These are phyloP conservation scores for Sylvilagus floridanus DNA, from an alignment of 2,797 vertebrate genomes.

Conservation along the genomic window DNA sequence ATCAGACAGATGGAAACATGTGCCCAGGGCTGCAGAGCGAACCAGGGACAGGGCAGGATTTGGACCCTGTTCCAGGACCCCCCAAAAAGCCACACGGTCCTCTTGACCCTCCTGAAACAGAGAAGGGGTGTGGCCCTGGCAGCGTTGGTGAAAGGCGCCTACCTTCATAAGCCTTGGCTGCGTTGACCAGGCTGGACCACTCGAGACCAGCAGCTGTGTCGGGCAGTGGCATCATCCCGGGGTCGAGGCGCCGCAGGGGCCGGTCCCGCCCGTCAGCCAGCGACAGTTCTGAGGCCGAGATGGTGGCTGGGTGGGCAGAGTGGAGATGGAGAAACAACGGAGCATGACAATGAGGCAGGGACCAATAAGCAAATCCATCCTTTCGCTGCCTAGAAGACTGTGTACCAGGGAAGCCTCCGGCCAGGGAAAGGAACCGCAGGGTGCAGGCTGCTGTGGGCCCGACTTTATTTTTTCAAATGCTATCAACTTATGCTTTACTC, in stretches of 20 bases:
- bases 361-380: not conserved
- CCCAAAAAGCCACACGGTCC: not conserved
- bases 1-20: not conserved
- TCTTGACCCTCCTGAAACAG: not conserved
- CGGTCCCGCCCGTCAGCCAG: conserved; percentile 92
- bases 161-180: conserved; percentile 96
- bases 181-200: conserved; percentile 96
- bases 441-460: not conserved
- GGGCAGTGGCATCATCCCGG: conserved; percentile 95
- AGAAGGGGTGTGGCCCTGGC: accelerated
- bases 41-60: not conserved
- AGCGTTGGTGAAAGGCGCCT: not conserved
- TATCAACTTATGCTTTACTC: no score
- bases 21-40: not conserved
- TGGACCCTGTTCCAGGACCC: not conserved
- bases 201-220: conserved; percentile 94
- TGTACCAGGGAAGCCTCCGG: not conserved
- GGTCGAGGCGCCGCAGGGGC: conserved; percentile 91
- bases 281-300: conserved; percentile 94
- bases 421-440: not conserved
- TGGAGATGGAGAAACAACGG: not conserved
- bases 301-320: conserved; percentile 86
- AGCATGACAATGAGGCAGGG: accelerated
- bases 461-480: not conserved
- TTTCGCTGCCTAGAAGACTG: not conserved